phyloP scores from a whole-genome alignment of 2,888 invertebrate species.

The Drosophila rellima region DNA sequence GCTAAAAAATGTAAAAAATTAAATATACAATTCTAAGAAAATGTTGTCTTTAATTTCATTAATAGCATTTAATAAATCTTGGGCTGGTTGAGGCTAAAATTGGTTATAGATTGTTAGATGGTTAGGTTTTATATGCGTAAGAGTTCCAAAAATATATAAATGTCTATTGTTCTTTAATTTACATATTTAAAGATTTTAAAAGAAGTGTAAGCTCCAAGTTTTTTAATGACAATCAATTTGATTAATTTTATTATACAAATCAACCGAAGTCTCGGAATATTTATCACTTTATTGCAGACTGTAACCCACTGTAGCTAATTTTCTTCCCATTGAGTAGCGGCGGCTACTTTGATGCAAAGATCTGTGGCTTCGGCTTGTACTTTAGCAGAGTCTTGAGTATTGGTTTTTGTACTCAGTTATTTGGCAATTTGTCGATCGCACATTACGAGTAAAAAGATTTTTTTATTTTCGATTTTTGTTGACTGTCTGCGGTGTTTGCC shows the following conservation, averaged over 20 bases:
- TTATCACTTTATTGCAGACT: background rate
- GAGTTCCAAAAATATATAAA: too few species aligned
- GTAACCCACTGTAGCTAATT: conserved; percentile 48
- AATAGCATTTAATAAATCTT: background rate
- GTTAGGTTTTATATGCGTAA: too few species aligned
- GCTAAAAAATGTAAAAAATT: background rate
- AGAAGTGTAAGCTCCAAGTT: too few species aligned
- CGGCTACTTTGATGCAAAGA: conserved; percentile 66
- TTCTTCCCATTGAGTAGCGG: conserved; percentile 44
- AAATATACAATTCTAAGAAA: background rate
- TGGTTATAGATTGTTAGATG: too few species aligned
- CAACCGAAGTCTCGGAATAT: background rate
- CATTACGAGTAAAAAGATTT: conserved; percentile 57
- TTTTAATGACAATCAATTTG: background rate
- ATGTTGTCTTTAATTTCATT: background rate
- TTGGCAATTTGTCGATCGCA: conserved; percentile 75
- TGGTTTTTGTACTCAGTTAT: conserved; percentile 57
- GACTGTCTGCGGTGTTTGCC: conserved; percentile 33
- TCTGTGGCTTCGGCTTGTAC: conserved; percentile 43
- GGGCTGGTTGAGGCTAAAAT: background rate
- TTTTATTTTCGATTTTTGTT: conserved; percentile 12
- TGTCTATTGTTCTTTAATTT: too few species aligned
- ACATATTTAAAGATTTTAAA: too few species aligned
- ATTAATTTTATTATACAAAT: background rate
- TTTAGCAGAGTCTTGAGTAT: conserved; percentile 30